phyloP scores from a whole-genome alignment of 2,888 invertebrate species.

The Rotaria magnacalcarata region DNA sequence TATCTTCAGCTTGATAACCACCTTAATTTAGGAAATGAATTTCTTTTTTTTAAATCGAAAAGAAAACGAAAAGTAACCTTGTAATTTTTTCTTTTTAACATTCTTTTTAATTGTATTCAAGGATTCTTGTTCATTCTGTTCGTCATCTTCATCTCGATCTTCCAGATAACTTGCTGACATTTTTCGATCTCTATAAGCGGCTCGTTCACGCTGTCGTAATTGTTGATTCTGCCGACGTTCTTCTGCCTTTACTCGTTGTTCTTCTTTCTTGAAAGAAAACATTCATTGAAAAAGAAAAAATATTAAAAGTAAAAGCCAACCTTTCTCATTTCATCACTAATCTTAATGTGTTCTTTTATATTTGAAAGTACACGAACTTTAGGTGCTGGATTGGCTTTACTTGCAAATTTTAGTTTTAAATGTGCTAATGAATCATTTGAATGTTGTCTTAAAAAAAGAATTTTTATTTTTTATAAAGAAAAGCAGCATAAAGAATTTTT shows the following conservation, averaged over 20 bases:
- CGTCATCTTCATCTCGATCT: conserved; percentile 42
- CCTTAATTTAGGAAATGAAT: neutral
- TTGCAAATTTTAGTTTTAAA: conserved; percentile 42
- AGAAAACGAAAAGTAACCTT: neutral
- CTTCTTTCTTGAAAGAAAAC: conserved; percentile 70
- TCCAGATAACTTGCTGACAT: conserved; percentile 42
- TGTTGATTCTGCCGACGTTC: conserved; percentile 70
- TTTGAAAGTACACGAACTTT: neutral
- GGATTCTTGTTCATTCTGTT: conserved; percentile 37
- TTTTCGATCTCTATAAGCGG: conserved; percentile 48
- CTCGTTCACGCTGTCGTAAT: conserved; percentile 63
- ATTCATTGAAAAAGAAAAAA: too few relatives aligned
- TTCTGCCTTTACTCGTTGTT: conserved; percentile 84
- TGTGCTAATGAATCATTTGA: conserved; percentile 44
- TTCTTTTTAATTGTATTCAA: conserved; percentile 38
- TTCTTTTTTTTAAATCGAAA: neutral
- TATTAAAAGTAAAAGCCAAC: conserved; percentile 23
- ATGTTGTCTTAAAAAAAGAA: conserved; percentile 36
- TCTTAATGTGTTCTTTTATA: neutral
- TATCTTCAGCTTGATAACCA: conserved; percentile 2
- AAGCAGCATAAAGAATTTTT: neutral
- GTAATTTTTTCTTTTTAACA: conserved; percentile 34
- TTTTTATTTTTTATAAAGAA: neutral
- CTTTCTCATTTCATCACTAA: conserved; percentile 21
- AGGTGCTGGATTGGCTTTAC: conserved; percentile 36